Evolutionary conservation across 2,888 invertebrate species (phyloP), one percentile per base, ranked within the genome.

Genomic region (Suillia variegata): DNA sequence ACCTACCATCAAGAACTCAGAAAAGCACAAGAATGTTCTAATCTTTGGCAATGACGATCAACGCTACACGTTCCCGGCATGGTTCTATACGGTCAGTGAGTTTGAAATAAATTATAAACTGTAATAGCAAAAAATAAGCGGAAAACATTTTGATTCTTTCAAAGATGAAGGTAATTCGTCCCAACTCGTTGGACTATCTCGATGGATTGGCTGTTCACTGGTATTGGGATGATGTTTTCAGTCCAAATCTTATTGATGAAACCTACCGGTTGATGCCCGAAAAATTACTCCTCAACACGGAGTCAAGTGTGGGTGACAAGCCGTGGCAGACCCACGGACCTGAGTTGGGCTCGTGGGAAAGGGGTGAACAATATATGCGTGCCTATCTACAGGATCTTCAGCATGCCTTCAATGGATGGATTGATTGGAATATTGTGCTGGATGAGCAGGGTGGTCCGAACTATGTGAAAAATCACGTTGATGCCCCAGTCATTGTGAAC

Each of bases 401-500:
- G 69, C 87, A 93, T 80, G 89, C 87, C 83, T 88, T 90, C 0
- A 86, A 86, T 26, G 95, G 94, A 1, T 97, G 96, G 95, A 85
- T 93, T 0, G 96, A 97, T 79, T 97, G 96, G 96, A 97, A 97
- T 80, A 82, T 96, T 56, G 90, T 89, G 21, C 80, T 96, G n/a
- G 85, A 93, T 75, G 80, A 85, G 55, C 69, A 78, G 1, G 96
- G 95, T 20, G 94, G 95, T 0, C 96, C 96, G 0, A 94, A 94
- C 80, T 87, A 85, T 71, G 73, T 74, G 0, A 56, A 77, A 5
- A 82, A 82, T 61, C 69, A 61, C 56, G 92, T 94, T 0, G 96
- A 96, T 79, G 84, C 94, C 0, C 87, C 95, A 0, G 88, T 96
- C 55, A 84, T 82, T 51, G 74, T 76, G 34, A 82, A 80, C 62